A percentile compares a stretch with the other conserved stretches of the same genome.
These are phyloP conservation scores for Ptychadena robeensis DNA, from an alignment of 2,797 vertebrate genomes.

Conservation along the genomic window DNA sequence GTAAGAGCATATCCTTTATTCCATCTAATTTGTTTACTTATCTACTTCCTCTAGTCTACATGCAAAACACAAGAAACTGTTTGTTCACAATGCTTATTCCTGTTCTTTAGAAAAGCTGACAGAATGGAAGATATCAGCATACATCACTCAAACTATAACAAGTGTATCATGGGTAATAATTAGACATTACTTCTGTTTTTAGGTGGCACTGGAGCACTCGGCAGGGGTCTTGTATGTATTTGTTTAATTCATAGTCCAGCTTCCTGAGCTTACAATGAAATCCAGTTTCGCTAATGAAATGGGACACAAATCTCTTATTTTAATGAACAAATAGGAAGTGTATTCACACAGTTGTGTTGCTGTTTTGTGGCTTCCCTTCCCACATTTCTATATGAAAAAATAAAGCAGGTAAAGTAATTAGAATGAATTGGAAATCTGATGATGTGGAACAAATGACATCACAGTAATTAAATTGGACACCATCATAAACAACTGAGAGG, in stretches of 20 bases:
- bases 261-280: constrained; percentile 30
- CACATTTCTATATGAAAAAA: constrained; percentile 29
- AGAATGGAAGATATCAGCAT: constrained; percentile 5
- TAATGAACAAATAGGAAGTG: constrained; percentile 22
- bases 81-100: background rate
- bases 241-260: background rate
- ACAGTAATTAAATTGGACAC: background rate
- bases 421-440: background rate
- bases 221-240: constrained; percentile 18
- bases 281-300: constrained; percentile 21
- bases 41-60: too few relatives aligned
- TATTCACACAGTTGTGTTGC: constrained; percentile 18
- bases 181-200: constrained; percentile 5
- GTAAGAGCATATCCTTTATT: too few relatives aligned
- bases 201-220: constrained; percentile 1
- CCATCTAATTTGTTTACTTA: too few relatives aligned
- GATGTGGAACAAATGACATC: background rate
- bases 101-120: background rate
- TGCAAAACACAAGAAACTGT: too few relatives aligned
- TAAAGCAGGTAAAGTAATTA: constrained; percentile 10
- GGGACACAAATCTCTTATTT: constrained; percentile 12
- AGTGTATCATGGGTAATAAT: background rate
- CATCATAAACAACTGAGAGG: background rate
- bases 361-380: constrained; percentile 30
- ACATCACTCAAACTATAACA: background rate